Conservation (phyloP, 1,140 invertebrate genomes). For the Drosophila tristis region DNA sequence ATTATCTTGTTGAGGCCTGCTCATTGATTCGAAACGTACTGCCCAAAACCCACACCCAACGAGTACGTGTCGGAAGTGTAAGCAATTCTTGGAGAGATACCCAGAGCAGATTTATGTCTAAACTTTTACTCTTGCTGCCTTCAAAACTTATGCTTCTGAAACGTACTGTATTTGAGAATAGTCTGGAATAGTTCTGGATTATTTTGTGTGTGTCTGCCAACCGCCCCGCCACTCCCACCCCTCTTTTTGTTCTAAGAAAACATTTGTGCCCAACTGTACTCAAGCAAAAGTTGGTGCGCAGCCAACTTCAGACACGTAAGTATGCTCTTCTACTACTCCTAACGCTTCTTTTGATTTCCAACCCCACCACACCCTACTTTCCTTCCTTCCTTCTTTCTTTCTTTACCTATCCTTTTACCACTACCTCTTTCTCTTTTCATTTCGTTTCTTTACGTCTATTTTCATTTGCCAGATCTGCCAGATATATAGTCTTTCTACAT, state of each 20-base stretch:
- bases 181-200: not conserved
- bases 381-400: too few relatives aligned
- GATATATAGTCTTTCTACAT: slow-evolving; percentile 27
- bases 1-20: too few relatives aligned
- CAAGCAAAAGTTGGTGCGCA: slow-evolving; percentile 1
- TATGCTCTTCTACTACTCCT: slow-evolving; percentile 13
- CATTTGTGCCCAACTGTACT: slow-evolving; percentile 18
- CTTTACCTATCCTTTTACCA: not conserved
- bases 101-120: too few relatives aligned
- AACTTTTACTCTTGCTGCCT: too few relatives aligned
- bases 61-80: too few relatives aligned
- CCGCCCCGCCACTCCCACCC: not conserved
- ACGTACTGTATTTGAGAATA: too few relatives aligned
- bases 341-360: too few relatives aligned
- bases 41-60: too few relatives aligned
- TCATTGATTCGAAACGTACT: too few relatives aligned
- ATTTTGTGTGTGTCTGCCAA: not conserved
- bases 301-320: slow-evolving; percentile 18
- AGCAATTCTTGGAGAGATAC: too few relatives aligned
- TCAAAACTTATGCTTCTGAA: too few relatives aligned
- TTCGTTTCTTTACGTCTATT: slow-evolving; percentile 17
- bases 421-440: slow-evolving; percentile 20
- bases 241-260: slow-evolving; percentile 14
- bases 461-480: slow-evolving; percentile 39
- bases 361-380: too few relatives aligned